Conservation (phyloP, 2,113 vertebrate species). For the Gobiocypris rarus region DNA sequence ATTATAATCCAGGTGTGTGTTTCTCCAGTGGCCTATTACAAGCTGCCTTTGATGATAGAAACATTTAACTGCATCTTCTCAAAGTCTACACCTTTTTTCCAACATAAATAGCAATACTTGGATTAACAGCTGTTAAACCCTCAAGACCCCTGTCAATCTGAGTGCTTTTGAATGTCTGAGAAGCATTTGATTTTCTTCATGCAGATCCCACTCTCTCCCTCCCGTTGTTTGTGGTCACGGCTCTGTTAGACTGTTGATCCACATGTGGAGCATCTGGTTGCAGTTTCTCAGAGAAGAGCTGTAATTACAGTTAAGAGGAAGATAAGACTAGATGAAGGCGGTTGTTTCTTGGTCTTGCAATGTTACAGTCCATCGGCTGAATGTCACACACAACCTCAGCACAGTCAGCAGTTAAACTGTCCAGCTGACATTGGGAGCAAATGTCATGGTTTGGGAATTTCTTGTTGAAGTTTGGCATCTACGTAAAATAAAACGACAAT, state of each 20-base stretch:
- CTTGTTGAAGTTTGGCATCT: background rate
- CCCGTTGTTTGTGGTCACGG: background rate
- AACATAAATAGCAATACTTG: background rate
- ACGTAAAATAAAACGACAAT: background rate
- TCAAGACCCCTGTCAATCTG: background rate
- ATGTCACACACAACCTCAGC: slow-evolving; percentile 18
- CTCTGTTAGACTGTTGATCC: background rate
- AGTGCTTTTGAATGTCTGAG: background rate
- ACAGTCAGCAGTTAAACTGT: background rate
- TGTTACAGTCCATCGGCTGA: background rate
- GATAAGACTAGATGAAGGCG: slow-evolving; percentile 32
- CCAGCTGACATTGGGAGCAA: background rate
- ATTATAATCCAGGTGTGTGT: slow-evolving; percentile 38
- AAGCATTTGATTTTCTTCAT: background rate
- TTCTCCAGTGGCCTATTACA: background rate
- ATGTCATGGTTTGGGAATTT: slow-evolving; percentile 1
- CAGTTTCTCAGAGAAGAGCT: slow-evolving; percentile 38
- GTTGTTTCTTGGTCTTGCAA: slow-evolving; percentile 11
- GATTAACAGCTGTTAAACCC: background rate
- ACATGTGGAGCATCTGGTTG: slow-evolving; percentile 46
- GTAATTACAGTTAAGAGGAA: slow-evolving; percentile 49
- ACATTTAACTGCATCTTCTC: background rate
- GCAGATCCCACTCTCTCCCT: background rate
- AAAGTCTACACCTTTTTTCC: slow-evolving; percentile 31
- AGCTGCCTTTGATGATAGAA: background rate